Conservation (phyloP, 1,140 invertebrate species). For the Leptinotarsa lineolata region DNA sequence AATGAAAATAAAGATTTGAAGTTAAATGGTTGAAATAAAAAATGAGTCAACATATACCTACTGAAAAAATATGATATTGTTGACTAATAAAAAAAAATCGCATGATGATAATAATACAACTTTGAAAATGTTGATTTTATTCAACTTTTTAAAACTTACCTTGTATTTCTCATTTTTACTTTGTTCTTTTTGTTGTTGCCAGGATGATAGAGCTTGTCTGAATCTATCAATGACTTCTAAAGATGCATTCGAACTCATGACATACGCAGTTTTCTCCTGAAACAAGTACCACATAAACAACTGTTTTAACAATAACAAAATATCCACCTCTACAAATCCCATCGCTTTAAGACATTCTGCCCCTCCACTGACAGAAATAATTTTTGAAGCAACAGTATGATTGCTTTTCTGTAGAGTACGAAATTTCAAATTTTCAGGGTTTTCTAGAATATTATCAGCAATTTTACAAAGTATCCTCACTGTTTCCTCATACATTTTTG, state of each 20-base stretch:
- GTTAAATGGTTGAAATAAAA: too few relatives aligned
- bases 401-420: constrained; percentile 48
- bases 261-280: constrained; percentile 37
- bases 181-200: constrained; percentile 1
- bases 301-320: constrained; percentile 1
- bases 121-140: too few relatives aligned
- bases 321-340: constrained; percentile 50
- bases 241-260: constrained; percentile 24
- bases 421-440: constrained; percentile 47
- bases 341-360: constrained; percentile 46
- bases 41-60: too few relatives aligned
- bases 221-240: constrained; percentile 30
- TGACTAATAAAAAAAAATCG: too few relatives aligned
- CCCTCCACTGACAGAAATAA: constrained; percentile 44
- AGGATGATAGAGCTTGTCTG: constrained; percentile 29
- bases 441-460: constrained; percentile 47
- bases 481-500: constrained; percentile 33
- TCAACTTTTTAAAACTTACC: too few relatives aligned
- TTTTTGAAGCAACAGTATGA: constrained; percentile 42
- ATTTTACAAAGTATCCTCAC: constrained; percentile 47
- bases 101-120: too few relatives aligned
- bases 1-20: neutral
- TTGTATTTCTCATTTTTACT: too few relatives aligned
- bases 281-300: constrained; percentile 20
- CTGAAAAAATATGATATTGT: too few relatives aligned